phyloP scores from a whole-genome alignment of 2,113 vertebrate genomes.

The Trachemys scripta region DNA sequence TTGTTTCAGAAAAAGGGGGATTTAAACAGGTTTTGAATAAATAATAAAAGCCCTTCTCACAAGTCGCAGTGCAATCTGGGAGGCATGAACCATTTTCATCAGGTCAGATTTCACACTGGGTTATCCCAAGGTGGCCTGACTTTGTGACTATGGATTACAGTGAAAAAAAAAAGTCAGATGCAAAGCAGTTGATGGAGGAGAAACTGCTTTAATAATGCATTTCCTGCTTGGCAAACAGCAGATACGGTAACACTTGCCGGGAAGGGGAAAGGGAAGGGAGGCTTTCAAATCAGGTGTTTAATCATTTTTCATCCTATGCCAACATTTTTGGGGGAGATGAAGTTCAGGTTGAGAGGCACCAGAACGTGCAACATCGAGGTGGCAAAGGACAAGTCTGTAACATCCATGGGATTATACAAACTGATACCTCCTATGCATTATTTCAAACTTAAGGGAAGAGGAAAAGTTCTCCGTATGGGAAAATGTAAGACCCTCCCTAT shows the following conservation, averaged over 20 bases:
- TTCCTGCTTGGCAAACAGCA: slow-evolving; percentile 72
- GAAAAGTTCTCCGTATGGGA: background rate
- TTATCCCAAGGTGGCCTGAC: slow-evolving; percentile 74
- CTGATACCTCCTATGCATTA: background rate
- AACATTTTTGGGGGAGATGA: background rate
- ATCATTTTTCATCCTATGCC: slow-evolving; percentile 13
- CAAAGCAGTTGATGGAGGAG: slow-evolving; percentile 68
- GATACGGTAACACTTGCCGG: slow-evolving; percentile 53
- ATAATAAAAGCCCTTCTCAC: slow-evolving; percentile 72
- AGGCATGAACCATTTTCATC: slow-evolving; percentile 68
- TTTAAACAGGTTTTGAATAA: slow-evolving; percentile 77
- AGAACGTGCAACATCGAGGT: background rate
- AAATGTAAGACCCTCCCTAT: background rate
- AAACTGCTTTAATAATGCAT: slow-evolving; percentile 74
- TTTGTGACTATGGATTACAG: slow-evolving; percentile 61
- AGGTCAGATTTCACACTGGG: slow-evolving; percentile 61
- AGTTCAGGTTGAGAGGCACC: background rate
- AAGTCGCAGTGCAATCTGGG: slow-evolving; percentile 56
- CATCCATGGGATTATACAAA: background rate
- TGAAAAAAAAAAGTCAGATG: slow-evolving; percentile 48
- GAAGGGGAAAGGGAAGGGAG: slow-evolving; percentile 36
- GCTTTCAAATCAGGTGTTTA: slow-evolving; percentile 41
- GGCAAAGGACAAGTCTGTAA: background rate
- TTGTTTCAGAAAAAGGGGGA: slow-evolving; percentile 67
- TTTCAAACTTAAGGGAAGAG: background rate